Conservation (phyloP, 1,140 invertebrate genomes). For the Scaptomyza graminum region DNA sequence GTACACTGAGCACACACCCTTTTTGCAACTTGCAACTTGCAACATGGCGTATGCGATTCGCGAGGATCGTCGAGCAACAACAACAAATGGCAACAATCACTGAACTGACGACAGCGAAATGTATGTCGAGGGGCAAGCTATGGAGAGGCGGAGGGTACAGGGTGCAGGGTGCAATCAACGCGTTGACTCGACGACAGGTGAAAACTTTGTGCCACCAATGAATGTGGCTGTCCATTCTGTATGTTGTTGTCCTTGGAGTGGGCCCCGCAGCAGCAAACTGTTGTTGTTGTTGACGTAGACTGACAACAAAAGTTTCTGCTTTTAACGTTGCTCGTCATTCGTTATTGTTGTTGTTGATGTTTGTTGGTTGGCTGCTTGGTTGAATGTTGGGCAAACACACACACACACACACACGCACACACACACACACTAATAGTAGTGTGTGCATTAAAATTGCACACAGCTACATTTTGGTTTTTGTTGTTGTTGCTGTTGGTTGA, state of each 20-base stretch:
- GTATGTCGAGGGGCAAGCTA: not conserved
- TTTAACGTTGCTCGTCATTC: constrained; percentile 37
- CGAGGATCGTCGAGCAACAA: constrained; percentile 40
- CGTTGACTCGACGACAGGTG: constrained; percentile 70
- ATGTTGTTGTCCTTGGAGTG: constrained; percentile 33
- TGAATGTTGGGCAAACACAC: constrained; percentile 52
- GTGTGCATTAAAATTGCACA: constrained; percentile 79
- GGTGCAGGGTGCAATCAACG: constrained; percentile 68
- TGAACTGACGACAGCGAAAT: constrained; percentile 17
- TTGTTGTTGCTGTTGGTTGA: constrained; percentile 53
- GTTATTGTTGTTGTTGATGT: constrained; percentile 53
- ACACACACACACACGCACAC: constrained; percentile 36
- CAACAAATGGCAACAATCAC: constrained; percentile 75
- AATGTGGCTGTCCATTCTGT: constrained; percentile 39
- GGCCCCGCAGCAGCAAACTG: constrained; percentile 49
- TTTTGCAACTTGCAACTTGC: constrained; percentile 30
- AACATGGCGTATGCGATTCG: constrained; percentile 40
- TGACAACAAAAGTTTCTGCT: constrained; percentile 70
- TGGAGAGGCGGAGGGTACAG: constrained; percentile 7
- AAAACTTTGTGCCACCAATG: constrained; percentile 75
- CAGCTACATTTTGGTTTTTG: constrained; percentile 26
- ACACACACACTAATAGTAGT: constrained; percentile 42
- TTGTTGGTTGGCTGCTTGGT: constrained; percentile 64
- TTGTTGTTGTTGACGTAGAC: constrained; percentile 52
- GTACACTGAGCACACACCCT: constrained; percentile 4